Percentiles rank a stretch among this genome's conserved stretches.
These are phyloP conservation scores for Drosophila mulleri DNA, from an alignment of 2,888 invertebrate genomes.

Conservation along the genomic window DNA sequence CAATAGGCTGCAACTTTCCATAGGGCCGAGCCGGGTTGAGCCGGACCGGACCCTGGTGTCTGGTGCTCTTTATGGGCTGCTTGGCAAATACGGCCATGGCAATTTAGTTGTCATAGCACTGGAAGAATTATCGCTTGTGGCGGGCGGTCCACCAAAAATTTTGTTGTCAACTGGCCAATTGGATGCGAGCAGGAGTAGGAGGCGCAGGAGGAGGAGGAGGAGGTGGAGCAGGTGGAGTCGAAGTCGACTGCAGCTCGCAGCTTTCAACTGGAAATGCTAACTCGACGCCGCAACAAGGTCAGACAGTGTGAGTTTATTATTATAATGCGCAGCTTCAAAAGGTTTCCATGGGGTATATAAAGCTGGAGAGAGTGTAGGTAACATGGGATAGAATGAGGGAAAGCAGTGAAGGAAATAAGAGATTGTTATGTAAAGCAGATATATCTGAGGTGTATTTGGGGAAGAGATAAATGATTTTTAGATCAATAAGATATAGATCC, in stretches of 20 bases:
- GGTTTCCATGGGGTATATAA: constrained; percentile 39
- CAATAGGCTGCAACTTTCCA: constrained; percentile 52
- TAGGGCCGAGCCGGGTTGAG: constrained; percentile 16
- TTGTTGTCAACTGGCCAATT: constrained; percentile 83
- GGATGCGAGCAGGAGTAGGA: constrained; percentile 22
- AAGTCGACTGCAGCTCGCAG: background rate
- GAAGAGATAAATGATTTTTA: background rate
- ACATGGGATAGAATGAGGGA: rapidly evolving
- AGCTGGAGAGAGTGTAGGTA: background rate
- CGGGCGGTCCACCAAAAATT: constrained; percentile 81
- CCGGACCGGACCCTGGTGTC: constrained; percentile 13
- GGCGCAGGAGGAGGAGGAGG: background rate
- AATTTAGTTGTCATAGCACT: constrained; percentile 84
- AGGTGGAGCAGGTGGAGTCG: background rate
- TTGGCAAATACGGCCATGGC: constrained; percentile 78
- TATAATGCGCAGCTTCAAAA: constrained; percentile 27
- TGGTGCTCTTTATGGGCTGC: constrained; percentile 35
- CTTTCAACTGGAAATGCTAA: constrained; percentile 16
- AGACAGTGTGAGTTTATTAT: constrained; percentile 68
- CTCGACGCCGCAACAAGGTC: constrained; percentile 54
- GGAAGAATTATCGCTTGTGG: constrained; percentile 84
- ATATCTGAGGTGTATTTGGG: background rate
- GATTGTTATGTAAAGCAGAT: background rate
- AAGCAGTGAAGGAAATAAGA: background rate
- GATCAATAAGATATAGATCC: no score